Evolutionary conservation across 1,140 invertebrate species (phyloP).

Genomic region (Lepidotrigona ventralis): DNA sequence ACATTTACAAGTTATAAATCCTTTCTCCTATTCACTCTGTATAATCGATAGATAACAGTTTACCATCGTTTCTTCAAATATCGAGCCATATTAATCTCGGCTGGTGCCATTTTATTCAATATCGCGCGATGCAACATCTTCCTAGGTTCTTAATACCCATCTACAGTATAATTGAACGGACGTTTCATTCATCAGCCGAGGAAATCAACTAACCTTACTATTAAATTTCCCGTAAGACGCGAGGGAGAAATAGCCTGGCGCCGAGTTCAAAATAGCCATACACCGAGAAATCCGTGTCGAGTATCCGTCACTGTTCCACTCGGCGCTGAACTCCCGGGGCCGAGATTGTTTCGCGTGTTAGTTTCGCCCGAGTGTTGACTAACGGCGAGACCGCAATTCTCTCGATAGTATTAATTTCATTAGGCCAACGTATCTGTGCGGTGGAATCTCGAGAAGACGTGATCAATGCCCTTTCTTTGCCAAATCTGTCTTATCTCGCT

Average conservation of each 20-base stretch:
- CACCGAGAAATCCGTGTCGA: constrained; percentile 29
- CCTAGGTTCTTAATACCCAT: not conserved
- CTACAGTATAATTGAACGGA: not conserved
- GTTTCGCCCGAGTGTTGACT: constrained; percentile 68
- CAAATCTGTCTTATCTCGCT: not conserved
- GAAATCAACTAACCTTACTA: not conserved
- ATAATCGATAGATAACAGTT: not conserved
- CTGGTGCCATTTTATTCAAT: not conserved
- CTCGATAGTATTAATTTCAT: constrained; percentile 61
- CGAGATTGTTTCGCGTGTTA: constrained; percentile 69
- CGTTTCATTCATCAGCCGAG: not conserved
- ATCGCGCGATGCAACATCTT: not conserved
- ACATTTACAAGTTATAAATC: too few relatives aligned
- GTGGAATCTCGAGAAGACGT: constrained; percentile 7
- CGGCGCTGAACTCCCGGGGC: constrained; percentile 49
- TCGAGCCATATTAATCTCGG: not conserved
- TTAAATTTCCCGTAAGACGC: not conserved
- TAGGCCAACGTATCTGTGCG: constrained; percentile 16
- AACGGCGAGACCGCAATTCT: constrained; percentile 42
- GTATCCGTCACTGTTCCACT: constrained; percentile 69
- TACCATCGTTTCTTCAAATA: not conserved
- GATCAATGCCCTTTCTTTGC: constrained; percentile 37
- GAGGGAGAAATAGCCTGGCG: not conserved
- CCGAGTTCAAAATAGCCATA: constrained; percentile 37
- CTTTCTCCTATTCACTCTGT: too few relatives aligned